phyloP scores from a whole-genome alignment of 2,888 invertebrate genomes.

The Troides aeacus region DNA sequence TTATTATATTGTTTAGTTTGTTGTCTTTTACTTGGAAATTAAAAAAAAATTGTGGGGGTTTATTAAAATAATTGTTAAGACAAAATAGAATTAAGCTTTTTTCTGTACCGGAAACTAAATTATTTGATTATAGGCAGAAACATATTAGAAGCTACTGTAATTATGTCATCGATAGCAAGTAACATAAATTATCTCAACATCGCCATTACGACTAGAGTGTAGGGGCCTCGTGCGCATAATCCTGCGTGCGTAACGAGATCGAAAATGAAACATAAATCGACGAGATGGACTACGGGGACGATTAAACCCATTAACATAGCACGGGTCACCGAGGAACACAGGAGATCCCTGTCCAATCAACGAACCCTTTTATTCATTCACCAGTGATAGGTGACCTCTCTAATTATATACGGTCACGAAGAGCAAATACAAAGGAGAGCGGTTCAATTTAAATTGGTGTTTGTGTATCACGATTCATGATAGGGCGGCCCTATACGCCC shows the following conservation, averaged over 20 bases:
- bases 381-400: slow-evolving; percentile 17
- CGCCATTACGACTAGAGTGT: slow-evolving; percentile 58
- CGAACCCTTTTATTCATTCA: slow-evolving; percentile 27
- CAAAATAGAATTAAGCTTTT: too few species aligned
- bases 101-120: too few species aligned
- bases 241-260: slow-evolving; percentile 75
- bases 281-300: slow-evolving; percentile 70
- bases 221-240: slow-evolving; percentile 65
- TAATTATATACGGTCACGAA: slow-evolving; percentile 35
- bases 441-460: slow-evolving; percentile 60
- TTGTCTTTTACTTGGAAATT: too few species aligned
- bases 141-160: neutral
- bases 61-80: too few species aligned
- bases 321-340: slow-evolving; percentile 63
- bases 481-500: slow-evolving; percentile 68
- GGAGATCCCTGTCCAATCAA: slow-evolving; percentile 40
- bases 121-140: too few species aligned
- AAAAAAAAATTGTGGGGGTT: too few species aligned
- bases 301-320: slow-evolving; percentile 78
- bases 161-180: neutral
- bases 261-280: slow-evolving; percentile 80
- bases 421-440: slow-evolving; percentile 49
- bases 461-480: slow-evolving; percentile 77
- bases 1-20: too few species aligned
- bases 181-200: slow-evolving; percentile 48